These are phyloP conservation scores for Asobara japonica DNA, from an alignment of 1,140 invertebrate species.

Conservation along the genomic window DNA sequence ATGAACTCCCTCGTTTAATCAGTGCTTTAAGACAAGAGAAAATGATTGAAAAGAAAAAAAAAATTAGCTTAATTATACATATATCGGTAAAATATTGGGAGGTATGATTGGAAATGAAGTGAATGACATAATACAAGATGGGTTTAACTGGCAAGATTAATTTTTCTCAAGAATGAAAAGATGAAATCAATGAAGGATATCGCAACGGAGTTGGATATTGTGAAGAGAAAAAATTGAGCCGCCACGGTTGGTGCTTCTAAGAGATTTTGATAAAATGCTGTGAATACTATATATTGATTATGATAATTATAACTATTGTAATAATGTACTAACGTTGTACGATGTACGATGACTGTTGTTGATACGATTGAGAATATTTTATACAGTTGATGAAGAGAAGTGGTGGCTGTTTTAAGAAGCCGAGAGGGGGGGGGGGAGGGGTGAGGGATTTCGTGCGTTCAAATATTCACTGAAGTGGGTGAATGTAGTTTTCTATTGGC, in stretches of 20 bases:
- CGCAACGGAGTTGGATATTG: constrained; percentile 4
- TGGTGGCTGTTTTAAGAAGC: background rate
- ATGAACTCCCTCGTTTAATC: constrained; percentile 66
- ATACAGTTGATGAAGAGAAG: constrained; percentile 50
- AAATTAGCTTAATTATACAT: constrained; percentile 43
- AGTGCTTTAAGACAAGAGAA: constrained; percentile 62
- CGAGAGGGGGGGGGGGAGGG: background rate
- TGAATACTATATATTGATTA: constrained; percentile 65
- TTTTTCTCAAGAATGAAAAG: constrained; percentile 6
- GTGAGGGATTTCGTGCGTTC: background rate
- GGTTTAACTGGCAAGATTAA: constrained; percentile 21
- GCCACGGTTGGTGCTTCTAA: constrained; percentile 65
- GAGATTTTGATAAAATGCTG: constrained; percentile 67
- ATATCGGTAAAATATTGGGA: constrained; percentile 35
- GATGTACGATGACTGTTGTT: constrained; percentile 65
- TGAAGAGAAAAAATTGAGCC: constrained; percentile 44
- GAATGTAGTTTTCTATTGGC: constrained; percentile 1
- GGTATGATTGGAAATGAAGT: constrained; percentile 25
- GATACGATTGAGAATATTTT: constrained; percentile 67
- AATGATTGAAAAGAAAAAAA: constrained; percentile 7
- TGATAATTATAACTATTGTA: constrained; percentile 64
- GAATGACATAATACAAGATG: background rate
- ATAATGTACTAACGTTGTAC: constrained; percentile 64
- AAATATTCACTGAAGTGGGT: background rate
- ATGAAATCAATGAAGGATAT: constrained; percentile 12